Base-by-base conservation (phyloP, 2,113 vertebrate genomes). In the Gavia stellata region DNA sequence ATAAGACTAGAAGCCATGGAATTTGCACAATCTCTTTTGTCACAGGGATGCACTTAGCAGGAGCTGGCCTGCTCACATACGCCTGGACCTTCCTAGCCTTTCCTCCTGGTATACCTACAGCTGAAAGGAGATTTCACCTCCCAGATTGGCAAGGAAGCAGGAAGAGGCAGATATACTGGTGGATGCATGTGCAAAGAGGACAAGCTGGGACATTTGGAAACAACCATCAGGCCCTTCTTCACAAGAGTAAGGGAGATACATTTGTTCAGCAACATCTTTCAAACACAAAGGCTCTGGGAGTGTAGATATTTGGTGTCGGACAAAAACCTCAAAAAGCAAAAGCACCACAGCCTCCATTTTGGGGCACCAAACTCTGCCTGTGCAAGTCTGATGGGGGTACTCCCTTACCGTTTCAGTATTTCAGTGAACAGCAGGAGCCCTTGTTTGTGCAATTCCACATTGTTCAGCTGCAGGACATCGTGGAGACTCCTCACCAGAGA, bases 401-500 rank as follows among this genome's bases (percentile, higher is more conserved):
- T 59, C 40, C 31, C 97, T 97, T 96, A 99, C 99, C 99, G 98
- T 88, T 98, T 98, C 97, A 99, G 96, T 95, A 99, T 99, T 96
- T 98, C 98, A 52, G 98, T 98, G 19, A 99, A 98, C 29, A 99
- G 98, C 90, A 99, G 96, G 55, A 99, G 97, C 56, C 99, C 99
- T 96, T 99, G 98, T 94, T 98, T 99, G 42, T 98, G 98, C 79
- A 99, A 98, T 71, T 99, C 99, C 33, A 97, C 81, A 52, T 98
- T 99, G 96, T 98, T 98, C 96, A 98, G 81, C 92, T 84, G 97
- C 90, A 99, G 95, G 86, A 97, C 97, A 90, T 94, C 96, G 77
- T 98, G 99, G 53, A 99, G 97, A 97, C 99, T 99, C 90, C 98
- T 99, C 96, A 99, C 96, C 92, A 99, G 92, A 50, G 99, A 98